Base-by-base conservation (phyloP, 1,140 invertebrate species). In the Sminthurides bifidus region DNA sequence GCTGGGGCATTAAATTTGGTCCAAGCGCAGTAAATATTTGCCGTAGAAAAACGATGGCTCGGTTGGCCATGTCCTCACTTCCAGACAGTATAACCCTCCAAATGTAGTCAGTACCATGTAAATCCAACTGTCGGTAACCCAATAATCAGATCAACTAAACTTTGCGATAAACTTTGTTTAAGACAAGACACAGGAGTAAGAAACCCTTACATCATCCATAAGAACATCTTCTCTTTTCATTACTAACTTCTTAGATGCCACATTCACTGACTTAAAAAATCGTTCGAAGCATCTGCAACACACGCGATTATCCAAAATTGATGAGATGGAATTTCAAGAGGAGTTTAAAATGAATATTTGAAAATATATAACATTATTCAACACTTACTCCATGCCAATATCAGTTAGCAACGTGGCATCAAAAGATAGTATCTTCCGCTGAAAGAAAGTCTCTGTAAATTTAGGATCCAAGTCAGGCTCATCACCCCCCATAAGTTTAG, bases 191-290 rank as follows among this genome's bases (percentile, higher is more conserved):
- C 43, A 38, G 38, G 19, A n/a, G 8, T 43, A 14, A 37, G 12
- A 33, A 40, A 41, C 40, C n/a, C 45, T 57, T 54, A 83, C 78
- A 70, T 88, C 85, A 68, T 88, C 85, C 71, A 80, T 81, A 49
- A 87, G 74, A 69, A 87, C 80, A 66, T 83, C 85, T 52, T 80
- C 79, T 69, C 87, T 76, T 70, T 92, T 93, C 44, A 83, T 72
- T 69, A 90, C 84, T 24, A 97, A 73, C 74, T 95, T 95, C 59
- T 85, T 87, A 74, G 94, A 89, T 74, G 94, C 94, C 45, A 82
- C 81, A 75, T 98, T 98, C 5, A 97, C 92, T 61, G 88, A 86
- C 76, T 94, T 93, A 70, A 97, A 97, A 75, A 98, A 98, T 67
- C 90, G 79, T 69, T 90, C 85, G 72, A 87, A 91, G 75, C 87